phyloP scores from a whole-genome alignment of 2,113 vertebrate species.

The Rutilus rutilus region DNA sequence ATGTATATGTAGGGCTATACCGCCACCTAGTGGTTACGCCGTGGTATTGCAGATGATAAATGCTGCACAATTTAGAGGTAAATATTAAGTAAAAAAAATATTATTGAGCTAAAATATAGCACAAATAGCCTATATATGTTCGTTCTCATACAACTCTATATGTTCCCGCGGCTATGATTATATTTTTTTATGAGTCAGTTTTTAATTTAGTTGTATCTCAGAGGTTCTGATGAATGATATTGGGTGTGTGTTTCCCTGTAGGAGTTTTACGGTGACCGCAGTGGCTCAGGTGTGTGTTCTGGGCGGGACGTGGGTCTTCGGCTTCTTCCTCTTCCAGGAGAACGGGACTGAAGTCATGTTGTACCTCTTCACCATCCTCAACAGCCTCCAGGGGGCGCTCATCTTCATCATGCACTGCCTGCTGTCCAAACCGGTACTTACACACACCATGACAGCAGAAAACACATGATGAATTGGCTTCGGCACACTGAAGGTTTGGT shows the following conservation, averaged over 20 bases:
- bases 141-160: no score
- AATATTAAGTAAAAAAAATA: no score
- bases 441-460: not conserved
- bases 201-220: not conserved
- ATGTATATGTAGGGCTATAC: no score
- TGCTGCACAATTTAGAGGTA: no score
- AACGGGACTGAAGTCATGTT: conserved; percentile 39
- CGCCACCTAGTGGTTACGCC: no score
- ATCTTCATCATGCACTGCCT: conserved; percentile 86
- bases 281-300: conserved; percentile 85
- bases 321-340: conserved; percentile 79
- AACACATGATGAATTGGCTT: not conserved
- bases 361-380: conserved; percentile 83
- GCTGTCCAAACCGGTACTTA: conserved; percentile 81
- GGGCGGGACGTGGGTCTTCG: conserved; percentile 86
- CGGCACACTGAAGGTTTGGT: not conserved
- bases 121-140: no score
- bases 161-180: no score
- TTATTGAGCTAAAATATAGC: no score
- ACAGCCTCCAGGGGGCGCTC: conserved; percentile 84
- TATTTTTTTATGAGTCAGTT: no score
- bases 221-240: conserved; percentile 45
- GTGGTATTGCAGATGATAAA: no score
- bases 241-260: not conserved
- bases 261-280: conserved; percentile 83